A percentile compares a stretch with the other conserved stretches of the same genome.
phyloP scores from a whole-genome alignment of 2,113 vertebrate species.

The Mormoops blainvillei region DNA sequence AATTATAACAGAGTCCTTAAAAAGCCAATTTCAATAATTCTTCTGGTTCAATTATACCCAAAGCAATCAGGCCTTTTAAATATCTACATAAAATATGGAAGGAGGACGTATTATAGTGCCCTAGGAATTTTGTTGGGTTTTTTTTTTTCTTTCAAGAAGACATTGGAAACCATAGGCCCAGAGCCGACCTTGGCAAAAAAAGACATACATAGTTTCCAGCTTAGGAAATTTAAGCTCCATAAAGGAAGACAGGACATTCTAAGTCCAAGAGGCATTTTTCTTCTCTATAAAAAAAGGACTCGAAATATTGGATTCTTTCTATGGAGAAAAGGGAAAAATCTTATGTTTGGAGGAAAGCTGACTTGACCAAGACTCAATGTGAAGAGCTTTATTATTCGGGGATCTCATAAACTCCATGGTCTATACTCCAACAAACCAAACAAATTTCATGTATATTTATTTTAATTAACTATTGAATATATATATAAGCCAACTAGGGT shows the following conservation, averaged over 20 bases:
- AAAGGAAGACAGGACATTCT: background rate
- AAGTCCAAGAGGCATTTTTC: background rate
- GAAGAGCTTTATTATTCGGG: background rate
- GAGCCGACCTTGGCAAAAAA: background rate
- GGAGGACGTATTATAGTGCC: background rate
- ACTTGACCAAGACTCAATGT: background rate
- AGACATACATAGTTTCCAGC: background rate
- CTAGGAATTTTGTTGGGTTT: background rate
- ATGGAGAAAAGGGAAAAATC: background rate
- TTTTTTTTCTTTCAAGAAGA: background rate
- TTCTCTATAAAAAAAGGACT: background rate
- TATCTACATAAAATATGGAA: background rate
- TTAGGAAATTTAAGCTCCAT: constrained; percentile 14
- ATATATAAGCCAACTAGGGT: background rate
- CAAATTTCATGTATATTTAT: background rate
- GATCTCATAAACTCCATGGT: background rate
- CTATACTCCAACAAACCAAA: background rate
- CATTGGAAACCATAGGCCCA: background rate
- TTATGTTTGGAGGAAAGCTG: background rate
- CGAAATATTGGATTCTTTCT: constrained; percentile 1
- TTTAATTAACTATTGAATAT: background rate
- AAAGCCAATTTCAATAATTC: constrained; percentile 30
- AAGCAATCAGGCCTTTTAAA: background rate
- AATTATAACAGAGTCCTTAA: background rate
- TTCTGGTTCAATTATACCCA: background rate